These are phyloP conservation scores for Dendrolimus houi DNA, from an alignment of 2,888 invertebrate species.

Conservation along the genomic window DNA sequence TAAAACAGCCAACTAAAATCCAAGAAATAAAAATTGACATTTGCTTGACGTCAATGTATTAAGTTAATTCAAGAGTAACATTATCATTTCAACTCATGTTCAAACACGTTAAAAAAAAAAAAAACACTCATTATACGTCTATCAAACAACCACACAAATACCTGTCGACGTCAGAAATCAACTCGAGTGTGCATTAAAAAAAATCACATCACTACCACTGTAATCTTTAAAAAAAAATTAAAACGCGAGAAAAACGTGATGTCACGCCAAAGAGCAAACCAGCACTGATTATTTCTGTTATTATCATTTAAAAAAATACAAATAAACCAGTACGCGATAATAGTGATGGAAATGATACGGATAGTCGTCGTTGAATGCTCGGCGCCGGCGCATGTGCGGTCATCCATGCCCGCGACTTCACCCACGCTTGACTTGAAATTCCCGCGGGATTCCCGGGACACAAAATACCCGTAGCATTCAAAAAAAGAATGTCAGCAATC, in stretches of 20 bases:
- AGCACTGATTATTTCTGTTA: slow-evolving; percentile 42
- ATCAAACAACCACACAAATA: background rate
- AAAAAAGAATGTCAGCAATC: too few relatives aligned
- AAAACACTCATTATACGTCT: too few relatives aligned
- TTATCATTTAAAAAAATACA: slow-evolving; percentile 56
- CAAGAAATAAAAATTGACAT: too few relatives aligned
- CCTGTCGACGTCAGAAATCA: background rate
- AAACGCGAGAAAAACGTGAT: slow-evolving; percentile 24
- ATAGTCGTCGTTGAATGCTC: background rate
- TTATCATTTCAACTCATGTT: too few relatives aligned
- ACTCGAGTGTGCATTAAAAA: background rate
- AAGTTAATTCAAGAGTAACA: too few relatives aligned
- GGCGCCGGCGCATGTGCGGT: background rate
- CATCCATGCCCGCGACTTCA: too few relatives aligned
- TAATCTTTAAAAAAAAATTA: background rate
- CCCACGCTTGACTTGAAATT: too few relatives aligned
- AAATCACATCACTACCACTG: background rate
- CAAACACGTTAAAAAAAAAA: too few relatives aligned
- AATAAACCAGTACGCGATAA: slow-evolving; percentile 33
- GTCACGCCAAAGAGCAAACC: slow-evolving; percentile 33
- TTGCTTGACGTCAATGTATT: too few relatives aligned
- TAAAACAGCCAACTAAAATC: too few relatives aligned
- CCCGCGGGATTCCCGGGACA: too few relatives aligned
- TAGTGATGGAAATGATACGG: background rate
- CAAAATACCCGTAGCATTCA: too few relatives aligned